Percentiles rank a stretch among this genome's conserved stretches.
Evolutionary conservation across 2,888 invertebrate genomes (phyloP).

Genomic region (Plagodis dolabraria): DNA sequence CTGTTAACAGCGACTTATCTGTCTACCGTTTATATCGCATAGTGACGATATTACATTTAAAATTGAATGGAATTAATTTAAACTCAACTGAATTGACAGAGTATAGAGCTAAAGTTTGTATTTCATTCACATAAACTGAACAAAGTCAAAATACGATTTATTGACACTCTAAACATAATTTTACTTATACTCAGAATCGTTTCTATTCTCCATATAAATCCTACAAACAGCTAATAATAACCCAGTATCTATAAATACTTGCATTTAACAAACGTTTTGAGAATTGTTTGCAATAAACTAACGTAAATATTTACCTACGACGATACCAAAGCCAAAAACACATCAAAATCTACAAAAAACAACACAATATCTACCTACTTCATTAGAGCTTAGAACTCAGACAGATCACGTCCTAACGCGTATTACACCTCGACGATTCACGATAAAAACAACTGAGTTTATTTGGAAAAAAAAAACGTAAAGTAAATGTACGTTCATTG

Average conservation of each 20-base stretch:
- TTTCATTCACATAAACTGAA: too few relatives aligned
- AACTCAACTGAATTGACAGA: too few relatives aligned
- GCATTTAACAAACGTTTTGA: slow-evolving; percentile 12
- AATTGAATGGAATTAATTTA: too few relatives aligned
- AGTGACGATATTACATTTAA: too few relatives aligned
- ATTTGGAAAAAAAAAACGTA: slow-evolving; percentile 23
- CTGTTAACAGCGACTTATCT: too few relatives aligned
- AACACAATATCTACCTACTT: slow-evolving; percentile 19
- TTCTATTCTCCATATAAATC: too few relatives aligned
- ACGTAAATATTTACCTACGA: neutral
- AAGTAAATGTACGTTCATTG: neutral
- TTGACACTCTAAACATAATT: too few relatives aligned
- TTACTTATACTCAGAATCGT: too few relatives aligned
- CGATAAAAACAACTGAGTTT: slow-evolving; percentile 20
- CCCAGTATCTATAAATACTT: neutral
- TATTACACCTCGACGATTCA: slow-evolving; percentile 24
- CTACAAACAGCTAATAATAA: too few relatives aligned
- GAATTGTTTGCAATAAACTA: slow-evolving; percentile 17
- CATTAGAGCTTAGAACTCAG: slow-evolving; percentile 22
- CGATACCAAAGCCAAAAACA: neutral
- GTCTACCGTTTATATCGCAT: too few relatives aligned
- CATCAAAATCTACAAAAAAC: slow-evolving; percentile 12
- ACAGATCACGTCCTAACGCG: slow-evolving; percentile 26
- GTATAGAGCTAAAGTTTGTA: too few relatives aligned
- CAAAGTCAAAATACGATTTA: too few relatives aligned